Evolutionary conservation across 2,888 invertebrate species (phyloP), one percentile per base, ranked within the genome.

Genomic region (Sylvicola cinctus): DNA sequence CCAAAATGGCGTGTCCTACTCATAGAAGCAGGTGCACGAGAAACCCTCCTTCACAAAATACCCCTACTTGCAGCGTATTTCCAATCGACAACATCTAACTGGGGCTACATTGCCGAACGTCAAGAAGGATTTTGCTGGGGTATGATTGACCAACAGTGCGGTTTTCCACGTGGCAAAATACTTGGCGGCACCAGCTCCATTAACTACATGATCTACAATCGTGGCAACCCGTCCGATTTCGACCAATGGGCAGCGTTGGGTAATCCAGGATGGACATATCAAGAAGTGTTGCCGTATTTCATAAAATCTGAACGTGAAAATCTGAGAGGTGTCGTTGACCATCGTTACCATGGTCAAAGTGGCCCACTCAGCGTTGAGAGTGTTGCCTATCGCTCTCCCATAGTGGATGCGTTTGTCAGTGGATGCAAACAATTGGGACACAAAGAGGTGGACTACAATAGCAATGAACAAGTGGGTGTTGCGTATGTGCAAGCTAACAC

Each of bases 191-290:
- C 64, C 2, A 66, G 66, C 37, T 62, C 67, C 30, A 62, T 73
- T 26, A 72, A 73, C 47, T 69, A 64, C 43, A 71, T 72, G 71
- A 67, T 77, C 39, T 80, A 81, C 51, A 72, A 78, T 7, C 63
- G 83, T 34, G 83, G 83, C 6, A 68, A 76, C 43, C 66, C 65
- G 2, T 54, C 60, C 6, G 79, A 84, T 47, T 84, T 76, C 56
- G 74, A 84, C 46, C 57, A 63, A 44, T 51, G 84, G 70, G 70
- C 67, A 1, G 60, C 55, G 0, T 61, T 63, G 12, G 81, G 80
- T 2, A 80, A 79, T 46, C 58, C 61, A 4, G 79, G 79, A 29
- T 83, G 83, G 83, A 65, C 74, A 2, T 72, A 70, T 44, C 46
- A 59, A 0, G 69, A 73, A 1, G 65, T 73, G 2, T 42, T 70